Percentiles rank a stretch among this genome's conserved stretches.
Evolutionary conservation across 2,113 vertebrate species (phyloP).

Genomic region (Terrapene triunguis): DNA sequence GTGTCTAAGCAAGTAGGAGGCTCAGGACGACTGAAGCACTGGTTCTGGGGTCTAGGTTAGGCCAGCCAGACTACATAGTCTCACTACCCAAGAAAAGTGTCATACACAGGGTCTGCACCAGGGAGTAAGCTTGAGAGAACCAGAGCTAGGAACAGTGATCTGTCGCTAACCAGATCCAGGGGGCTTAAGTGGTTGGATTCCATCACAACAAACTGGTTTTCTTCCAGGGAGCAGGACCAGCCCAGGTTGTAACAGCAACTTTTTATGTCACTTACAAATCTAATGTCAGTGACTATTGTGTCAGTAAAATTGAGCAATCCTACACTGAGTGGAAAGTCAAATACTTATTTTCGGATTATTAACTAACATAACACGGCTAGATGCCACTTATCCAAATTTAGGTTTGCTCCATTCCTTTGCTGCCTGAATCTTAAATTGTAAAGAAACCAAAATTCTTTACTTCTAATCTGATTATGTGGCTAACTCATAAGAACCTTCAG

Average conservation of each 20-base stretch:
- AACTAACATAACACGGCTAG: constrained; percentile 10
- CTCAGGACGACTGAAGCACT: neutral
- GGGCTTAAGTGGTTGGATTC: neutral
- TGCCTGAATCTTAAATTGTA: neutral
- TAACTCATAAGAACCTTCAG: neutral
- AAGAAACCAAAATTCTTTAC: neutral
- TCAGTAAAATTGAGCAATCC: neutral
- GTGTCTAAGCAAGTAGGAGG: neutral
- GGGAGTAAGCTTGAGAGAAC: neutral
- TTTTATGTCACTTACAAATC: accelerated
- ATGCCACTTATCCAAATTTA: neutral
- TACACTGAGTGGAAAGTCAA: neutral
- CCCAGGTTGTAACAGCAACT: neutral
- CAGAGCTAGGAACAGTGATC: neutral
- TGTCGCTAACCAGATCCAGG: neutral
- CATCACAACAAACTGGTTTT: accelerated
- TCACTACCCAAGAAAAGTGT: neutral
- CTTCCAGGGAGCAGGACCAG: neutral
- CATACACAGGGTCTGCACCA: neutral
- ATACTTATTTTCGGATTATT: neutral
- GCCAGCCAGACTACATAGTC: neutral
- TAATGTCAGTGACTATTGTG: neutral
- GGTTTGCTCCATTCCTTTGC: neutral
- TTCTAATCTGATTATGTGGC: neutral
- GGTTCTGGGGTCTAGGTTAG: neutral